phyloP scores from a whole-genome alignment of 2,888 invertebrate genomes.

The Homarus gammarus region DNA sequence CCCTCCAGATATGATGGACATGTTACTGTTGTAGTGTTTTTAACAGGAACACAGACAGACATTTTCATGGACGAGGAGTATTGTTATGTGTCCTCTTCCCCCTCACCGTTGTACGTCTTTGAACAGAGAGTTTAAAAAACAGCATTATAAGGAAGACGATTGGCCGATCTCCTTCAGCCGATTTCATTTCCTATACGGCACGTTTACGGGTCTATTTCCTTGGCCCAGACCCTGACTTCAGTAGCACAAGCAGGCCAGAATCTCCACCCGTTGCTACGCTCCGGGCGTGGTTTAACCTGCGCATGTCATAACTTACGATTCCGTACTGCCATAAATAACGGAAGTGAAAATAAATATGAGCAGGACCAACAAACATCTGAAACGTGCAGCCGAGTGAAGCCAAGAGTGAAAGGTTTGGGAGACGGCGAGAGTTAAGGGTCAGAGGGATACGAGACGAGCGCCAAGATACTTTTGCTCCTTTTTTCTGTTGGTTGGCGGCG shows the following conservation, averaged over 20 bases:
- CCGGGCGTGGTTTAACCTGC: neutral
- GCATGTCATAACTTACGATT: neutral
- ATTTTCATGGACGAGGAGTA: no score
- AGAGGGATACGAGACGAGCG: neutral
- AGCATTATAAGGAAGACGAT: neutral
- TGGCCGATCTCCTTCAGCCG: neutral
- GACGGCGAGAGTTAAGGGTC: slow-evolving; percentile 3
- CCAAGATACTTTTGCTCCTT: neutral
- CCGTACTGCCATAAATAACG: neutral
- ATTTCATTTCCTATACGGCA: neutral
- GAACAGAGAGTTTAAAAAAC: neutral
- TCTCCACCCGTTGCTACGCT: neutral
- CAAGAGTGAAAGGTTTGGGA: slow-evolving; percentile 2
- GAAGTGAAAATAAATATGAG: neutral
- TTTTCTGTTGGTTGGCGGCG: neutral
- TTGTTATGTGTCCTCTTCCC: no score
- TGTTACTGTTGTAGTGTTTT: no score
- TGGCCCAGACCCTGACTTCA: neutral
- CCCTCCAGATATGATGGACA: no score
- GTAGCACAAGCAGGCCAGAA: neutral
- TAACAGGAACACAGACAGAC: no score
- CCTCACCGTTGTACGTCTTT: no score
- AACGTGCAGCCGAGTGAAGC: neutral
- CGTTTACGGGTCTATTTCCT: neutral
- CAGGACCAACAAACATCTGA: neutral